These are phyloP conservation scores for Theonella swinhoei DNA, from an alignment of 37 sponge, comb jelly and placozoan genomes.

Conservation along the genomic window DNA sequence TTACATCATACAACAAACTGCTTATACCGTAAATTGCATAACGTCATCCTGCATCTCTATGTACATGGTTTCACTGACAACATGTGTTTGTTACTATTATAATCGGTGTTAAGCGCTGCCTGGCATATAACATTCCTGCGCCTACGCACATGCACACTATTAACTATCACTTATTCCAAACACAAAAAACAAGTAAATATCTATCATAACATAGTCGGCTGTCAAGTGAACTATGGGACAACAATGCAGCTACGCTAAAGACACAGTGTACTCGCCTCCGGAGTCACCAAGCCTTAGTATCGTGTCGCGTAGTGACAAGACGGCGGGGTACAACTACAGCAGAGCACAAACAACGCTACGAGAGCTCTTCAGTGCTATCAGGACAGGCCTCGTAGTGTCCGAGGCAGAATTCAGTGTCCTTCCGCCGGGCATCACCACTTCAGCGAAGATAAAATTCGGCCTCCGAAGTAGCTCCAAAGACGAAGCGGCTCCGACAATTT, in stretches of 20 bases:
- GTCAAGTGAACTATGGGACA: too few relatives aligned
- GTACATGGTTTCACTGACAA: too few relatives aligned
- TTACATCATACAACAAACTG: too few relatives aligned
- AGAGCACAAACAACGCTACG: neutral
- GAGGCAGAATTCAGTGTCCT: slow-evolving; percentile 23
- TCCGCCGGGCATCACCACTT: slow-evolving; percentile 25
- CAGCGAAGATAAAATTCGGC: slow-evolving; percentile 23
- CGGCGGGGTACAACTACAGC: neutral
- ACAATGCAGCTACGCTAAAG: neutral
- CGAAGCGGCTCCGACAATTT: neutral
- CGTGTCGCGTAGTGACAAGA: neutral
- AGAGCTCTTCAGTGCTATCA: slow-evolving; percentile 13
- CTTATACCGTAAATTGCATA: too few relatives aligned
- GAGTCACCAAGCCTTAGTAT: neutral
- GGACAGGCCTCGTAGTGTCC: slow-evolving; percentile 22
- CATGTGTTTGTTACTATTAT: too few relatives aligned
- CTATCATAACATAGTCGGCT: too few relatives aligned
- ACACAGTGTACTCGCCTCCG: neutral
- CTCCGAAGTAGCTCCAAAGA: slow-evolving; percentile 18
- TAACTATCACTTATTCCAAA: too few relatives aligned
- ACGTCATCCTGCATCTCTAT: too few relatives aligned
- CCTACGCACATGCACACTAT: too few relatives aligned
- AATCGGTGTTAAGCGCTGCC: too few relatives aligned
- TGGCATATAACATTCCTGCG: too few relatives aligned
- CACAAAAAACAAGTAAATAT: too few relatives aligned